Base-by-base conservation (phyloP, 2,113 vertebrate species). In the Cinclus cinclus region DNA sequence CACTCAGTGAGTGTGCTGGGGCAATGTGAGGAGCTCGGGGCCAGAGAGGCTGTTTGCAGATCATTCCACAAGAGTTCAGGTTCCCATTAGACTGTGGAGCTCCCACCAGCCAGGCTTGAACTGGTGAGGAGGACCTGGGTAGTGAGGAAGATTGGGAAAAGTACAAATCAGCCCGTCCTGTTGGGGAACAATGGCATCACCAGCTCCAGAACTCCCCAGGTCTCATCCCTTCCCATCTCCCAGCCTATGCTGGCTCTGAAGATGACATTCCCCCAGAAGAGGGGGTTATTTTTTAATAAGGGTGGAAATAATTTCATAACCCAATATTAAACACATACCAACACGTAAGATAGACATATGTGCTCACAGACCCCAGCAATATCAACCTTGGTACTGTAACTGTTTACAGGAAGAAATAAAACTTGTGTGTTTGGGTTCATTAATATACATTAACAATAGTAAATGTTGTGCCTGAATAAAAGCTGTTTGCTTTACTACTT, bases 381-480 rank as follows among this genome's bases (percentile, higher is more conserved):
- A 82, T 12, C 76, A 83, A 4, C 67, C 41, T 83, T 50, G 65
- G 39, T 79, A 60, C 47, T 79, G 30, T 31, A 67, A 56, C 22
- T 49, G 50, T 75, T 87, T 78, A 60, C 58, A 39, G 63, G 58
- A 91, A 96, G 60, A 74, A 93, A 86, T 76, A 84, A 93, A 96
- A 95, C 83, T 83, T 60, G 35, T 50, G 47, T 93, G 71, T 67
- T 90, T 64, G 89, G 67, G 37, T 81, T 87, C 76, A 64, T 88
- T 76, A 84, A 88, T 88, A 70, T 47, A 96, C 93, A 95, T 96
- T 94, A 95, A 97, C 80, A 95, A 90, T 96, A 83, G 93, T 77
- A 91, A 91, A 89, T 17, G 65, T 80, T 93, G 76, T 59, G 86
- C 52, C 59, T 81, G 73, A 87, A 55, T 89, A 69, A 42, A 77